Conservation (phyloP, 1,140 invertebrate genomes). For the Acyrthosiphon pisum region DNA sequence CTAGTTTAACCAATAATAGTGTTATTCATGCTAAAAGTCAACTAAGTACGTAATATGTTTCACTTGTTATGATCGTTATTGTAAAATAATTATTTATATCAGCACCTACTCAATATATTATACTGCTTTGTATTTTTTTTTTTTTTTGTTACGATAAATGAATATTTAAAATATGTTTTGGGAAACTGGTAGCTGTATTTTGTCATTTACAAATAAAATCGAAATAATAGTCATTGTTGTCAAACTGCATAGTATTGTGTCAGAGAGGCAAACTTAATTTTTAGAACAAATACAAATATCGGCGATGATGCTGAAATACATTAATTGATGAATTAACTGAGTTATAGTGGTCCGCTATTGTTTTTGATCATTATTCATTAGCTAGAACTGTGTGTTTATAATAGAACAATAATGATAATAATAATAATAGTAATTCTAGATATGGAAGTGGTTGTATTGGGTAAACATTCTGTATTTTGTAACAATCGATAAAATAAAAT, state of each 20-base stretch:
- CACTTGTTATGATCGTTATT: neutral
- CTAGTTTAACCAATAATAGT: neutral
- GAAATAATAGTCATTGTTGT: constrained; percentile 1
- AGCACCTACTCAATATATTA: neutral
- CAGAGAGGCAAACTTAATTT: neutral
- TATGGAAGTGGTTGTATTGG: neutral
- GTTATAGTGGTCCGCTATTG: constrained; percentile 19
- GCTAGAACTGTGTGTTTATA: neutral
- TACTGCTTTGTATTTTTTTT: neutral
- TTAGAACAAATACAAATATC: constrained; percentile 17
- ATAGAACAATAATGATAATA: neutral
- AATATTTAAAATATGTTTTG: neutral
- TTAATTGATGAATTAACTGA: constrained; percentile 29
- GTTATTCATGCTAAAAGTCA: neutral
- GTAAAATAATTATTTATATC: neutral
- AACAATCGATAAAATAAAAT: neutral
- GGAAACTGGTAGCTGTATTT: neutral
- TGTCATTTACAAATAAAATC: neutral
- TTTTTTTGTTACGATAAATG: neutral
- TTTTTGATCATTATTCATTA: constrained; percentile 22
- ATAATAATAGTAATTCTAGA: neutral
- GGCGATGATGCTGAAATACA: neutral
- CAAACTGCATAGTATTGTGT: constrained; percentile 9
- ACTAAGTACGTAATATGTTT: neutral
- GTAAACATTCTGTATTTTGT: neutral